Conservation (phyloP, 1,140 invertebrate genomes). For the Atta cephalotes region DNA sequence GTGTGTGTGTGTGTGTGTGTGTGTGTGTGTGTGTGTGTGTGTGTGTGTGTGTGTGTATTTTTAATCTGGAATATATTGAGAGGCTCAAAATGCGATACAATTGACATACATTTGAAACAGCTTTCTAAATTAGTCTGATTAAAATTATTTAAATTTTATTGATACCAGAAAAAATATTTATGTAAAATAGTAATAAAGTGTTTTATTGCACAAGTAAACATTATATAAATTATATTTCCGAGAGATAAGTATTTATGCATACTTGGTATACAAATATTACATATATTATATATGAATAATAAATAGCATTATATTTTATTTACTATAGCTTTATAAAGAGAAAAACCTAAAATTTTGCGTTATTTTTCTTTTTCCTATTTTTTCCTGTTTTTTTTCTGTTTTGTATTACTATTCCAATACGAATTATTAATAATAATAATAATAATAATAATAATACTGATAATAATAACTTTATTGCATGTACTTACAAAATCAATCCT, state of each 20-base stretch:
- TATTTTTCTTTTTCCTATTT: neutral
- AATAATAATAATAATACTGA: too few species aligned
- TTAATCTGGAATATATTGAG: conserved; percentile 60
- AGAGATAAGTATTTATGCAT: neutral
- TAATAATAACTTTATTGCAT: too few species aligned
- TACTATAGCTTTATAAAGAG: neutral
- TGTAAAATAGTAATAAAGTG: neutral
- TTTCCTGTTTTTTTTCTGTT: neutral
- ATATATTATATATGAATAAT: too few species aligned
- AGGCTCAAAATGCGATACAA: conserved; percentile 13
- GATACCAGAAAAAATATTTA: neutral
- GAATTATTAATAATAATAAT: neutral
- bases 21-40: too few species aligned
- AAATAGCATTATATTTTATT: neutral
- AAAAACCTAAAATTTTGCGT: neutral
- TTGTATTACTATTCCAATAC: neutral
- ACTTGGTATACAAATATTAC: neutral
- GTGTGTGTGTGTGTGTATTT: conserved; percentile 19
- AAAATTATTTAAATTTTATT: conserved; percentile 4
- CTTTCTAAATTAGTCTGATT: neutral
- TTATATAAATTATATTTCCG: neutral
- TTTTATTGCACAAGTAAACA: neutral
- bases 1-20: too few species aligned
- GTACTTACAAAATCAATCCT: neutral
- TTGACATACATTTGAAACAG: neutral